Base-by-base conservation (phyloP, 2,888 invertebrate species). In the Phaonia tiefii region DNA sequence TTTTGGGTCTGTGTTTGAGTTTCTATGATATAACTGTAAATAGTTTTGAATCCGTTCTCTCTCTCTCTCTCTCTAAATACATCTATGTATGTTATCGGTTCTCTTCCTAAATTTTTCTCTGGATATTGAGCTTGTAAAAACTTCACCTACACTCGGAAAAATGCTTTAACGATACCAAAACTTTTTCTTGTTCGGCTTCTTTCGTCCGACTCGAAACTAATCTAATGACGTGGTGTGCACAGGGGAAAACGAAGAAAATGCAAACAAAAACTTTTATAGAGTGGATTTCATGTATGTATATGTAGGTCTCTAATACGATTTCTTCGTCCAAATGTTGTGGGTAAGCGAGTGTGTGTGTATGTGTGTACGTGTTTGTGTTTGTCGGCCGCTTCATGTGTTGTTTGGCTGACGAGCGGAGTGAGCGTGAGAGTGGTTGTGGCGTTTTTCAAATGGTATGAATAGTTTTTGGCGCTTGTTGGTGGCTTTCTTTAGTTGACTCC, bases 401-500 rank as follows among this genome's bases (percentile, higher is more conserved):
- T 17, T 17, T 42, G 26, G 26, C 39, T 73, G 63, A 10, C 63
- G 46, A 51, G 66, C 46, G 51, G 76, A 83, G 83, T 82, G 83
- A 80, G 83, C 83, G 72, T 82, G 79, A 74, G 75, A 75, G 83
- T 83, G 81, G 80, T 76, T 70, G 49, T 49, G 46, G 76, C 58
- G 11, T 51, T 77, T 81, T 78, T 79, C 73, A 79, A 79, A 79
- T 82, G 70, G 70, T 70, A 76, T 76, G 70, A 76, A 82, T 82
- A 83, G 82, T 82, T 82, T 76, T 82, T 79, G 80, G 80, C 84
- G 85, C 84, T 84, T 84, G 83, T 85, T 82, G 84, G 87, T 87
- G 89, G 90, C 90, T 90, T 90, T 90, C 90, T 90, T 90, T 89
- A 89, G 88, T 89, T 88, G 89, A 90, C 90, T 90, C 90, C 90